phyloP scores from a whole-genome alignment of 2,888 invertebrate genomes.

The Monochamus alternatus region DNA sequence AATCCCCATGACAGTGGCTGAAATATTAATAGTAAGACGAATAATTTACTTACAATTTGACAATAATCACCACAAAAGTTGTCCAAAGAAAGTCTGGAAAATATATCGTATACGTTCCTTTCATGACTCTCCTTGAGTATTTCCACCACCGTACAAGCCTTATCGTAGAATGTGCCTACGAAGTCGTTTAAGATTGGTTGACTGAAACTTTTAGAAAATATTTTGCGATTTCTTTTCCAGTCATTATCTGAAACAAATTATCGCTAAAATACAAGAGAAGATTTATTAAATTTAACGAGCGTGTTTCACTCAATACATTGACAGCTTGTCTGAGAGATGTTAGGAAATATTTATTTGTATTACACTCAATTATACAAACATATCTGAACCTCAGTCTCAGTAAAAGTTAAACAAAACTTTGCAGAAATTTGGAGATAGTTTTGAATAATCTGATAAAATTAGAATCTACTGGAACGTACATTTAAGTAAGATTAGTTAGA shows the following conservation, averaged over 20 bases:
- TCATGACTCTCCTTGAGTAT: slow-evolving; percentile 40
- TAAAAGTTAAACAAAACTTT: too few relatives aligned
- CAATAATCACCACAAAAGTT: slow-evolving; percentile 47
- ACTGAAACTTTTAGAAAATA: slow-evolving; percentile 46
- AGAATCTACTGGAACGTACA: too few relatives aligned
- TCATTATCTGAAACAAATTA: slow-evolving; percentile 43
- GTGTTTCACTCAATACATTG: too few relatives aligned
- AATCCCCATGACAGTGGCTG: slow-evolving; percentile 43
- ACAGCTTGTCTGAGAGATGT: too few relatives aligned
- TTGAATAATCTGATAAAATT: too few relatives aligned
- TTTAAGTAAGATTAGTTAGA: too few relatives aligned
- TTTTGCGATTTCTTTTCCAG: slow-evolving; percentile 48
- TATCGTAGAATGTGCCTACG: slow-evolving; percentile 44
- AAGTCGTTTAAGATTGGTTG: slow-evolving; percentile 46
- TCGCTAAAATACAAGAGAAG: too few relatives aligned
- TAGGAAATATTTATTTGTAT: too few relatives aligned
- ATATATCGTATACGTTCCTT: slow-evolving; percentile 42
- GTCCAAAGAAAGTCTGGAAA: slow-evolving; percentile 47
- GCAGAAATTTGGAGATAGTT: too few relatives aligned
- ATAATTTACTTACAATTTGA: not conserved
- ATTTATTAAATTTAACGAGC: too few relatives aligned
- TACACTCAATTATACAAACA: too few relatives aligned
- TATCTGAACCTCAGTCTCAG: too few relatives aligned
- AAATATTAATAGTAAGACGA: slow-evolving; percentile 19
- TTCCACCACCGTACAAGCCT: slow-evolving; percentile 39